Evolutionary conservation across 2,113 vertebrate genomes (phyloP).

Genomic region (Rhipidura dahli): DNA sequence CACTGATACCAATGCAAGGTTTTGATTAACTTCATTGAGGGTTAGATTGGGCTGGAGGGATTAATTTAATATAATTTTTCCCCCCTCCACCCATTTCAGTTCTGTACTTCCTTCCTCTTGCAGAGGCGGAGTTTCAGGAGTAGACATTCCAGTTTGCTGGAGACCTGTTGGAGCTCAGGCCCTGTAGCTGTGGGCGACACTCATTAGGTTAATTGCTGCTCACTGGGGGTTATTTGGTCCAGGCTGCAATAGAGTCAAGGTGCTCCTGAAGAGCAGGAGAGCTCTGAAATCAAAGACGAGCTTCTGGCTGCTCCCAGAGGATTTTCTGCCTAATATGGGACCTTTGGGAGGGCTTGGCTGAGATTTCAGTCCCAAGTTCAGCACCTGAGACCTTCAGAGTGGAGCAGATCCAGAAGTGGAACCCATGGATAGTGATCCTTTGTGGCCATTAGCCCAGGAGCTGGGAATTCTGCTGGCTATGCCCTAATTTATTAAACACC

Average conservation of each 20-base stretch:
- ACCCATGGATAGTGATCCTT: not conserved
- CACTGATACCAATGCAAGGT: not conserved
- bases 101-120: conserved; percentile 26
- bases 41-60: not conserved
- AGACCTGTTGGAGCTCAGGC: conserved; percentile 55
- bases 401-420: not conserved
- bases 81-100: not conserved
- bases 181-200: conserved; percentile 56
- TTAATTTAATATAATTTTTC: not conserved
- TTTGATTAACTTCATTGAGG: not conserved
- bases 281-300: conserved; percentile 33
- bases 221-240: conserved; percentile 51
- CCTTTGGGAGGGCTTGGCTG: not conserved
- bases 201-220: conserved; percentile 74
- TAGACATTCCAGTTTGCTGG: conserved; percentile 64
- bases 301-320: not conserved
- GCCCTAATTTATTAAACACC: not conserved
- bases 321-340: not conserved
- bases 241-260: conserved; percentile 52
- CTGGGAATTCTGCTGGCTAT: not conserved
- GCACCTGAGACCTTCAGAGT: not conserved
- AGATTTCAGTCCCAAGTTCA: not conserved
- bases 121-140: conserved; percentile 39
- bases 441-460: not conserved
- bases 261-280: conserved; percentile 52